Evolutionary conservation across 1,140 invertebrate species (phyloP), one percentile per base, ranked within the genome.

Genomic region (Diabrotica undecimpunctata): DNA sequence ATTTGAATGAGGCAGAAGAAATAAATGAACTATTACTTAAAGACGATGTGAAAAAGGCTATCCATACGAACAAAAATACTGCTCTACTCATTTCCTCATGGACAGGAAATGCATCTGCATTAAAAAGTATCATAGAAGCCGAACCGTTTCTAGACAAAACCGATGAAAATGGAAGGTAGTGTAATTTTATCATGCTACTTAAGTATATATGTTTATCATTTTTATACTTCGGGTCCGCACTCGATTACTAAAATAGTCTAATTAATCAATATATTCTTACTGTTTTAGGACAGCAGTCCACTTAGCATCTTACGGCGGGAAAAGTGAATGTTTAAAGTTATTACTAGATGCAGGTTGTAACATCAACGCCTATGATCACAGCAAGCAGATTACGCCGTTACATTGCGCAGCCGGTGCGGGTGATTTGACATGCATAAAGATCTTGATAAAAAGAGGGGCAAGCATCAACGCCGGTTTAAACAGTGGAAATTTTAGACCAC

Each of bases 371-470:
- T 91, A 87, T 86, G 91, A 93, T 76, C 79, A 77, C 2, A 79
- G 77, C 9, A 80, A 84, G 50, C 86, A 87, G 72, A 86, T 85
- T 5, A 92, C 90, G 5, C 88, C 91, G 0, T 77, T 94, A 14
- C 89, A 92, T 73, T 91, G 88, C 71, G 90, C 90, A 5, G 89
- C 90, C 0, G 88, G 86, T 64, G 83, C 83, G 8, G 87, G 85
- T 54, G 84, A 85, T 68, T 65, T 86, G 6, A 70, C 75, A 25
- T 85, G 83, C 56, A 78, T 90, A 2, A 79, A 86, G 77, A 73
- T 83, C 41, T 76, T 93, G 7, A 72, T 92, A 38, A 82, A 83
- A 61, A 80, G 84, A 38, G 87, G 87, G 5, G 89, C 88, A 6
- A 86, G 90, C 66, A 85, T 91, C 5, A 88, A 92, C 68, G 87